Conservation (phyloP, 2,113 vertebrate species). For the Polypterus bichir region DNA sequence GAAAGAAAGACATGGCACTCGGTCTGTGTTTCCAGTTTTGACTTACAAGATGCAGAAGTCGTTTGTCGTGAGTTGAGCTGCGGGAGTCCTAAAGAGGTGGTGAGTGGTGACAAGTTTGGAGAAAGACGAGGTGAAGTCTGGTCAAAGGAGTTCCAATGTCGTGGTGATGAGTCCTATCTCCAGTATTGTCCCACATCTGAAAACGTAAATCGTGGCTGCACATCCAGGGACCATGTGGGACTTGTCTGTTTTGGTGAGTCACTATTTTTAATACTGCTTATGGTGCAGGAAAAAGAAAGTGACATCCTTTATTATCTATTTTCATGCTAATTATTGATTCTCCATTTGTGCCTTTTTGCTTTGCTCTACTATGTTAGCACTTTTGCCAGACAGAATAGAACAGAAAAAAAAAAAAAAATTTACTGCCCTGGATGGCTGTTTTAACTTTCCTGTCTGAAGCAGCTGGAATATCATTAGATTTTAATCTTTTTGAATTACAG, state of each 20-base stretch:
- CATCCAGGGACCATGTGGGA: constrained; percentile 11
- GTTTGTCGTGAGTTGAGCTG: constrained; percentile 3
- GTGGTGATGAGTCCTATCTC: constrained; percentile 6
- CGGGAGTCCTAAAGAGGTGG: background rate
- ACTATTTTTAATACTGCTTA: too few relatives aligned
- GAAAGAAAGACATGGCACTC: background rate
- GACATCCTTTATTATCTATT: too few relatives aligned
- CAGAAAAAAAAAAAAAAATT: too few relatives aligned
- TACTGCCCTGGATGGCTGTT: too few relatives aligned
- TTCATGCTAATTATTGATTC: too few relatives aligned
- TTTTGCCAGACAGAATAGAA: too few relatives aligned
- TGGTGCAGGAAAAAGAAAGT: too few relatives aligned
- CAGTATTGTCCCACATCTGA: constrained; percentile 1
- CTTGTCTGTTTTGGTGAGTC: constrained; percentile 15
- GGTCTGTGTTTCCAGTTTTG: constrained; percentile 4
- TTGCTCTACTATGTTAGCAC: too few relatives aligned
- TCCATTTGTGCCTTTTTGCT: too few relatives aligned
- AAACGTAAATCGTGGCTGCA: constrained; percentile 7
- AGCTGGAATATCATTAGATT: too few relatives aligned
- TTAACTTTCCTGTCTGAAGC: too few relatives aligned
- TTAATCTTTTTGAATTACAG: too few relatives aligned
- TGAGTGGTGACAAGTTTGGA: background rate
- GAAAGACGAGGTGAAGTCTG: constrained; percentile 8
- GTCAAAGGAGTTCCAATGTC: constrained; percentile 18
- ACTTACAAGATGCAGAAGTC: background rate